Evolutionary conservation across 2,113 vertebrate species (phyloP), one percentile per base, ranked within the genome.

Genomic region (Empidonax traillii): DNA sequence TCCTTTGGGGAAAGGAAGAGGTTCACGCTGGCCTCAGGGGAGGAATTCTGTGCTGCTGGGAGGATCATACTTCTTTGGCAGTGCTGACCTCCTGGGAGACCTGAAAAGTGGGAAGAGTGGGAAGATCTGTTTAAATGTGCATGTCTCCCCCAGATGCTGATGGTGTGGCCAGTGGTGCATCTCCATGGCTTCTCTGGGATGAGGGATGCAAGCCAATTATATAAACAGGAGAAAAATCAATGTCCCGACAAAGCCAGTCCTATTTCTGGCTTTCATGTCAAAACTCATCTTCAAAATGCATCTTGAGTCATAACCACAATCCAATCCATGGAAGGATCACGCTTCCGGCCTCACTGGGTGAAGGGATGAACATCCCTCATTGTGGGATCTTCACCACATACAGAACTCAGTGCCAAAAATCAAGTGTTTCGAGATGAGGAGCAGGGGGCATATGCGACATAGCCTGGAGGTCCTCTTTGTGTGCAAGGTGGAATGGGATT

Each of bases 261-360:
- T 62, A 17, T 90, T 85, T 93, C 47, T 78, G 65, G 19, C 24
- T 59, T 58, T 82, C 12, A 37, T 51, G 61, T 75, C 52, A 82
- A 81, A 87, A 74, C 22, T 66, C 20, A 30, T 62, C n/a, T 77
- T 77, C 49, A 58, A 61, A 93, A 85, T 5, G 8, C 25, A 78
- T 66, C 69, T 68, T 74, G 65, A 94, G 19, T 69, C n/a, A 67
- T 43, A 91, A 90, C 9, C 2, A 8, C 43, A 20, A 47, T 67
- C 11, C 10, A 16, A 4, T 43, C 28, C 65, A 63, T 30, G 12
- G 58, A 30, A 94, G 55, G 33, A 68, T 49, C 33, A 44, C 0
- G 0, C 24, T 72, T 46, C 18, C 1, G 1, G 51, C 30, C 23
- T 91, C 3, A 1, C 20, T 4, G 1, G 14, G n/a, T 20, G 4